Percentiles rank a stretch among this genome's conserved stretches.
These are phyloP conservation scores for Oreochromis niloticus DNA, from an alignment of 2,113 vertebrate genomes.

Conservation along the genomic window DNA sequence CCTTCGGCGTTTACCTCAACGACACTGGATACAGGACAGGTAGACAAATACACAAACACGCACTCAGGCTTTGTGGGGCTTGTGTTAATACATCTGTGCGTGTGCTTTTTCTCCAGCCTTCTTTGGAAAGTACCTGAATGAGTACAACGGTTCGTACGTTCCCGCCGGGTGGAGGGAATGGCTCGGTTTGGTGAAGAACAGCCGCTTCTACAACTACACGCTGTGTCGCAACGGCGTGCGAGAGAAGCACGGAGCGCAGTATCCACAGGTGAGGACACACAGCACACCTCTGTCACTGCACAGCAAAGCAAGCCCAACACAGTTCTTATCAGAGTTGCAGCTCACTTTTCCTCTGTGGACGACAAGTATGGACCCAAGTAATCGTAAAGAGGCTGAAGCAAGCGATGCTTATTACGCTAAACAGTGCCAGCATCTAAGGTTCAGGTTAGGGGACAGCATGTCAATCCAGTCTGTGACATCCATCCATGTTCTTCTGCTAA, in stretches of 20 bases:
- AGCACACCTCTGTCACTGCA: background rate
- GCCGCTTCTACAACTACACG: slow-evolving; percentile 95
- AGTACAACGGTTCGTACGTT: slow-evolving; percentile 87
- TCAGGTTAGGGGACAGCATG: too few relatives aligned
- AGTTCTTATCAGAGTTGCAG: background rate
- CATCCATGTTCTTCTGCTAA: background rate
- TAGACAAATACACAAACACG: slow-evolving; percentile 33
- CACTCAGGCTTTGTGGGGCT: background rate
- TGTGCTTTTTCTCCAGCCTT: slow-evolving; percentile 63
- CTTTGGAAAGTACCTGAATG: slow-evolving; percentile 97
- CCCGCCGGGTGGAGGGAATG: slow-evolving; percentile 91
- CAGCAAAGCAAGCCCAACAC: fast-evolving
- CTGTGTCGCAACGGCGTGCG: slow-evolving; percentile 69
- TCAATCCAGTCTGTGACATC: background rate
- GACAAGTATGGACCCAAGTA: fast-evolving
- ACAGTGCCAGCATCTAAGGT: fast-evolving
- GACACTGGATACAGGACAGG: slow-evolving; percentile 94
- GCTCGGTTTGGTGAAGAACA: slow-evolving; percentile 93
- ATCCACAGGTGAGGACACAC: slow-evolving; percentile 76
- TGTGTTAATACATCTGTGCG: background rate
- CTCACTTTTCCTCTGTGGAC: background rate
- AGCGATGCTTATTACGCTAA: background rate
- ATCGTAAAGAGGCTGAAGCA: background rate
- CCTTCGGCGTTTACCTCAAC: slow-evolving; percentile 91
- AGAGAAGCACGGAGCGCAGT: slow-evolving; percentile 89